Evolutionary conservation across 1,140 invertebrate genomes (phyloP), one percentile per base, ranked within the genome.

Genomic region (Goniozus legneri): DNA sequence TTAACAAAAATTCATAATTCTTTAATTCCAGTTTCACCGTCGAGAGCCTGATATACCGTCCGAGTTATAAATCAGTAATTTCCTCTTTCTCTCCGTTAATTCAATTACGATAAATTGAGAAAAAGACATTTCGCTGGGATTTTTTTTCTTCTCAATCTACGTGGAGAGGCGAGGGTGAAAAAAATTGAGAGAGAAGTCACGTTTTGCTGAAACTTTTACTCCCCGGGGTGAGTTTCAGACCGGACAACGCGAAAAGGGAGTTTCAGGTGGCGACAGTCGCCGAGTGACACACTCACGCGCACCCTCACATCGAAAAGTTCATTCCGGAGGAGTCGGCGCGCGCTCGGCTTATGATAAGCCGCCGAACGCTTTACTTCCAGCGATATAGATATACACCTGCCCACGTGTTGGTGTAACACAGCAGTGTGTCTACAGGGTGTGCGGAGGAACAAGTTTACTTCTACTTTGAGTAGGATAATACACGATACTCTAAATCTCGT

Each of bases 281-380:
- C 43, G 20, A 32, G 47, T 35, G 47, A 54, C 50, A 44, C 47
- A 33, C 27, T 33, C 41, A 39, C 33, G 22, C 21, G 27, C 22
- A 24, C 49, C 56, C 65, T 65, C 64, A 67, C 65, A 67, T 61
- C 54, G 54, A 41, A 45, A 55, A 60, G 64, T 64, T 67, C 51
- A 64, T 65, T 65, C 59, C 59, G 47, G 45, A 20, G 48, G 63
- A 60, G 47, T 64, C 46, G 52, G 58, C 51, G 52, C n/a, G 27
- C 49, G 45, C 43, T 36, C 44, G 47, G 54, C 32, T 50, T 45
- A 50, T 55, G 49, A 36, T 47, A 58, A 54, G 47, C 47, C 44
- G 44, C 15, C 50, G 44, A 40, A 52, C 45, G 56, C 34, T 59
- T n/a, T n/a, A n/a, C n/a, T 52, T 34, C 13, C 22, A 31, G 31